phyloP scores from a whole-genome alignment of 2,888 invertebrate species.

The Dasypolia templi region DNA sequence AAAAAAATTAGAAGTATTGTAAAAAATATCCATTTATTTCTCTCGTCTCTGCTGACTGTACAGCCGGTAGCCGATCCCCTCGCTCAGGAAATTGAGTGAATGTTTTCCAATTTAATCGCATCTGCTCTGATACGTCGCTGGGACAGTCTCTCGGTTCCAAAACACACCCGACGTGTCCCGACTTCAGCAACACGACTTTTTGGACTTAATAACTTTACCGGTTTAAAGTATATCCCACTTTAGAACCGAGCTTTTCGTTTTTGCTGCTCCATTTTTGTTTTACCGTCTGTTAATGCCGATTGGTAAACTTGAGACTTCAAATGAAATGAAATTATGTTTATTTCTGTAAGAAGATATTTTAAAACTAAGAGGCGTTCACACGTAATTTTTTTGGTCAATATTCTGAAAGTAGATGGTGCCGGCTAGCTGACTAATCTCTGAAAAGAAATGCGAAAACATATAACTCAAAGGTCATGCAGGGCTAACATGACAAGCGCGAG shows the following conservation, averaged over 20 bases:
- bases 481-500: too few species aligned
- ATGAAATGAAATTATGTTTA: too few species aligned
- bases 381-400: too few species aligned
- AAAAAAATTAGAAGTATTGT: not conserved
- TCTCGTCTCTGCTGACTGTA: slow-evolving; percentile 73
- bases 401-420: too few species aligned
- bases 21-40: slow-evolving; percentile 14
- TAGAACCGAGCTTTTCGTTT: slow-evolving; percentile 22
- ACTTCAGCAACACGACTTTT: slow-evolving; percentile 61
- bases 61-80: slow-evolving; percentile 78
- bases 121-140: slow-evolving; percentile 84
- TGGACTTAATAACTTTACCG: slow-evolving; percentile 64
- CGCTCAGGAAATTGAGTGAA: slow-evolving; percentile 90
- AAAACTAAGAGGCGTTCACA: too few species aligned
- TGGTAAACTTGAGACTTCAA: not conserved
- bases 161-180: slow-evolving; percentile 69
- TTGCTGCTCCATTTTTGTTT: slow-evolving; percentile 48
- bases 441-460: too few species aligned
- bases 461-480: too few species aligned
- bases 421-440: too few species aligned
- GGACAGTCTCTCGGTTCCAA: slow-evolving; percentile 72
- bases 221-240: slow-evolving; percentile 49
- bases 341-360: too few species aligned
- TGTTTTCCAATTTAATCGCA: slow-evolving; percentile 90
- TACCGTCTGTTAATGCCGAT: slow-evolving; percentile 24